phyloP scores from a whole-genome alignment of 2,888 invertebrate species.

The Blomia tropicalis region DNA sequence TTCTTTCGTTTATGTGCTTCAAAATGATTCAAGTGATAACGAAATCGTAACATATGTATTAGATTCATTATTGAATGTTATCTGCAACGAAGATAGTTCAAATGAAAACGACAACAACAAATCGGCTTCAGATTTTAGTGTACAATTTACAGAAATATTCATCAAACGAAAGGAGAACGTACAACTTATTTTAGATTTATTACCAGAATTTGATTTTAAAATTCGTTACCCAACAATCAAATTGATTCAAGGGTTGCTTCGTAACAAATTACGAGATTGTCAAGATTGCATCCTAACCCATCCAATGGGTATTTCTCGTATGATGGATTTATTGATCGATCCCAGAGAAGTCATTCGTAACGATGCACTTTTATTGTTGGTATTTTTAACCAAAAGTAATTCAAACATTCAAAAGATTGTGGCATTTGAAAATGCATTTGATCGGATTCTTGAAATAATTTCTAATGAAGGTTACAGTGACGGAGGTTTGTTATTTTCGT shows the following conservation, averaged over 20 bases:
- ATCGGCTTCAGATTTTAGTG: slow-evolving; percentile 44
- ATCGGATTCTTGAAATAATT: slow-evolving; percentile 80
- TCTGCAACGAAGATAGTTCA: slow-evolving; percentile 35
- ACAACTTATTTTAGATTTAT: slow-evolving; percentile 55
- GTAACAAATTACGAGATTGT: slow-evolving; percentile 49
- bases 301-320: slow-evolving; percentile 79
- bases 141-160: slow-evolving; percentile 92
- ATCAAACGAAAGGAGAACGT: slow-evolving; percentile 75
- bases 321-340: slow-evolving; percentile 89
- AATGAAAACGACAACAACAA: background rate
- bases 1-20: slow-evolving; percentile 52
- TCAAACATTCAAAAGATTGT: slow-evolving; percentile 97
- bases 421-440: slow-evolving; percentile 96
- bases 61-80: slow-evolving; percentile 79
- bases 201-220: slow-evolving; percentile 84
- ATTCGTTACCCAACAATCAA: slow-evolving; percentile 78
- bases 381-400: slow-evolving; percentile 80
- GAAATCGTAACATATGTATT: slow-evolving; percentile 82
- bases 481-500: slow-evolving; percentile 48
- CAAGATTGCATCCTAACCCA: slow-evolving; percentile 41
- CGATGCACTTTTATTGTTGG: slow-evolving; percentile 74
- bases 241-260: slow-evolving; percentile 67
- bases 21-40: slow-evolving; percentile 69
- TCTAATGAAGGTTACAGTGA: slow-evolving; percentile 76
- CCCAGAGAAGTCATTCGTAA: slow-evolving; percentile 87